phyloP scores from a whole-genome alignment of 2,797 vertebrate species.

The Betta splendens region DNA sequence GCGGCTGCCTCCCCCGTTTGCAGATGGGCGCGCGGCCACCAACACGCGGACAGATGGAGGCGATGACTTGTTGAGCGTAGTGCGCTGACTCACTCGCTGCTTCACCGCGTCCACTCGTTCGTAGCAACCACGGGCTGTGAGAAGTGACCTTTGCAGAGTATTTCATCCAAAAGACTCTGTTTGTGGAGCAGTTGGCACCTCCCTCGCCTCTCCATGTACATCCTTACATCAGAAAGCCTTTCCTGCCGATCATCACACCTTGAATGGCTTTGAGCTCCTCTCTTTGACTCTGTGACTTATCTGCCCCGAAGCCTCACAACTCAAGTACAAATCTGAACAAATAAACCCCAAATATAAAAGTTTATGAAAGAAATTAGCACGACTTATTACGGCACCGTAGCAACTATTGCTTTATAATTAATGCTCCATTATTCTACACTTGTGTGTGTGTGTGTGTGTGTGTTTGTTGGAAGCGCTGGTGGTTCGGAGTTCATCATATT shows the following conservation, averaged over 20 bases:
- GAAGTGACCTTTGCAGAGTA: conserved; percentile 29
- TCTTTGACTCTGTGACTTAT: no score
- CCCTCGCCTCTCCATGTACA: no score
- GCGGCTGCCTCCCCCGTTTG: conserved; percentile 12
- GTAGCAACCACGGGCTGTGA: conserved; percentile 24
- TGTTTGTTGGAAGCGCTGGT: conserved; percentile 23
- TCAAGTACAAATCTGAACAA: conserved; percentile 5
- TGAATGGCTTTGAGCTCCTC: no score
- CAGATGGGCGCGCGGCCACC: conserved; percentile 32
- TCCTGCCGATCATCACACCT: no score
- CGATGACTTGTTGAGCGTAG: conserved; percentile 23
- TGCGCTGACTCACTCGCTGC: conserved; percentile 35
- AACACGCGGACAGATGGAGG: conserved; percentile 40
- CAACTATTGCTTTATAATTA: conserved; percentile 42
- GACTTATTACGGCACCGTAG: not conserved
- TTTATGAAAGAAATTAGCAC: not conserved
- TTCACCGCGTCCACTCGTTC: conserved; percentile 22
- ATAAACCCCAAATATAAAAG: conserved; percentile 16
- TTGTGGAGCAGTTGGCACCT: not conserved
- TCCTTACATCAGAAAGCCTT: no score
- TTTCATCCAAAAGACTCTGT: not conserved
- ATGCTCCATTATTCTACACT: conserved; percentile 7
- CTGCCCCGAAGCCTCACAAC: no score
- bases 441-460: conserved; percentile 9
- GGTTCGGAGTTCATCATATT: conserved; percentile 26